Evolutionary conservation across 2,797 vertebrate genomes (phyloP), one percentile per base, ranked within the genome.

Genomic region (Spondyliosoma cantharus): DNA sequence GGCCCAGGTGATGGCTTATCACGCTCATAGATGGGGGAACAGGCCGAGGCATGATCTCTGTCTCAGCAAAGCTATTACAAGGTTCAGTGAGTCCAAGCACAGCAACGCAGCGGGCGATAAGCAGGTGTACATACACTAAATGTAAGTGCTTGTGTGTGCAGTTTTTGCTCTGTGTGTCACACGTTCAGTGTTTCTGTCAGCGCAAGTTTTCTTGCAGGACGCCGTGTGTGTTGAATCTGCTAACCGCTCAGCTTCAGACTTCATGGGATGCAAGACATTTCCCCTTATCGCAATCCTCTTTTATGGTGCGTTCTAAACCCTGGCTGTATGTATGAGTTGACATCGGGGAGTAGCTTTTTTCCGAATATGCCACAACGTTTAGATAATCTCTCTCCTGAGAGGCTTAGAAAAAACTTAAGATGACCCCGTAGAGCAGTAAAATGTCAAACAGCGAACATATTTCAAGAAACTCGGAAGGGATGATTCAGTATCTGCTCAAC

Each of bases 1-100:
- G 70, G 85, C 80, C 71, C 81, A 83, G 78, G 81, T 87, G 90
- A 91, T 86, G 86, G 87, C 90, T 93, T 94, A 94, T 94, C 91
- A 76, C 53, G 58, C 86, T 86, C 84, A 74, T 88, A 83, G 88
- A 87, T 71, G 71, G 81, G 82, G 82, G 78, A 81, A 83, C 86
- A 89, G 90, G 85, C 90, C 77, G 60, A 86, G 71, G 80, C 84
- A 86, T 92, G 93, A 94, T 94, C 91, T 89, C 89, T 89, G 87
- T 92, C 91, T 92, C 90, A 82, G 90, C 87, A 91, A 93, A 93
- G 88, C 93, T 93, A 94, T 94, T 95, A 94, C 92, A 94, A 81
- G 93, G 87, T 92, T 93, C 88, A 92, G 76, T 89, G 91, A 86
- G 63, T 92, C 83, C 69, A 62, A 83, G 89, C 84, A 82, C 83